These are phyloP conservation scores for Melangyna quadrimaculata DNA, from an alignment of 2,888 invertebrate genomes.

Conservation along the genomic window DNA sequence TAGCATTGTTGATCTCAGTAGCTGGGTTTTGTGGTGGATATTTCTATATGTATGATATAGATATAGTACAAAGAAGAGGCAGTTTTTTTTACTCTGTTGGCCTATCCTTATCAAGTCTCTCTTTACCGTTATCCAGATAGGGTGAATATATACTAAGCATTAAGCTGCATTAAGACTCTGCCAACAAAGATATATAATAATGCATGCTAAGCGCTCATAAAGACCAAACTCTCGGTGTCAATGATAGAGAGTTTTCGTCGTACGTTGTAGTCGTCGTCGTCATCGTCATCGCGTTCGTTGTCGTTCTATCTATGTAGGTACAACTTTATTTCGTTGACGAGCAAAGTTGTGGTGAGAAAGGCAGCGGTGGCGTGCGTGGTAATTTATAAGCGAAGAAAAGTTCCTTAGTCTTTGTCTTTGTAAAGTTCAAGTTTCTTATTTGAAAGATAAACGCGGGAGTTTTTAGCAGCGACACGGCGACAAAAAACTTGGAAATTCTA, in stretches of 20 bases:
- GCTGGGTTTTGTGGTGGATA: slow-evolving; percentile 29
- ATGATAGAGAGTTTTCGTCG: slow-evolving; percentile 37
- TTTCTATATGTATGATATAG: too few species aligned
- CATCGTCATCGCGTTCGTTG: neutral
- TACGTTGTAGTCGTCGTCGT: neutral
- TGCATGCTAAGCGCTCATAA: slow-evolving; percentile 66
- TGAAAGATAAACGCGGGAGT: slow-evolving; percentile 59
- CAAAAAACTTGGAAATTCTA: slow-evolving; percentile 50
- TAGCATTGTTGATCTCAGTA: slow-evolving; percentile 48
- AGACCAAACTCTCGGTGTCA: slow-evolving; percentile 53
- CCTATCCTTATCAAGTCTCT: slow-evolving; percentile 44
- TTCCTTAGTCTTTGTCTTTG: slow-evolving; percentile 51
- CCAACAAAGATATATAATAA: slow-evolving; percentile 63
- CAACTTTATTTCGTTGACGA: slow-evolving; percentile 35
- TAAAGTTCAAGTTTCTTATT: slow-evolving; percentile 24
- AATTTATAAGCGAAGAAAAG: slow-evolving; percentile 25
- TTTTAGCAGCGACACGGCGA: slow-evolving; percentile 21
- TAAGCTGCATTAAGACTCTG: slow-evolving; percentile 66
- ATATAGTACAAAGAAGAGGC: too few species aligned
- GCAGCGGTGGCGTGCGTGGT: neutral
- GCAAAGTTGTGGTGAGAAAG: neutral
- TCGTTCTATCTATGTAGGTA: too few species aligned
- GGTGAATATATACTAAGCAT: slow-evolving; percentile 67
- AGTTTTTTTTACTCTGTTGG: neutral
- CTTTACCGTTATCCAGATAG: slow-evolving; percentile 40